phyloP scores from a whole-genome alignment of 2,888 invertebrate species.

The Zaprionus bogoriensis region DNA sequence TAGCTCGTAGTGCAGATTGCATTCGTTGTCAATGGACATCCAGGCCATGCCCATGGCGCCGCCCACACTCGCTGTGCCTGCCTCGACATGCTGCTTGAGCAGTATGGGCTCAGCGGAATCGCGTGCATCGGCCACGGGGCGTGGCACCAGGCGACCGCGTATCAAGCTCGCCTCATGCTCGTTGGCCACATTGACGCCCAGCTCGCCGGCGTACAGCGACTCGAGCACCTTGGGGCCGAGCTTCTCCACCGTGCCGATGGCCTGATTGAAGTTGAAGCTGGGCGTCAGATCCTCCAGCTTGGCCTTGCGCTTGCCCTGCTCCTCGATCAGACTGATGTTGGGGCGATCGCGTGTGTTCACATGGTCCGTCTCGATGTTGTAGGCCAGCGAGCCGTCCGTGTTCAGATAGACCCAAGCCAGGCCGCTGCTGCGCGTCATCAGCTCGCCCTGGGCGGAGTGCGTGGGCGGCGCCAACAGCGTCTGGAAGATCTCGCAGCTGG shows the following conservation, averaged over 20 bases:
- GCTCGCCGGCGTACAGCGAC: constrained; percentile 91
- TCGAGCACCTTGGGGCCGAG: constrained; percentile 92
- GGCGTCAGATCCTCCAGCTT: constrained; percentile 90
- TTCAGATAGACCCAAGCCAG: constrained; percentile 91
- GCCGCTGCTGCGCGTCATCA: constrained; percentile 85
- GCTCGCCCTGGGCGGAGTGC: constrained; percentile 82
- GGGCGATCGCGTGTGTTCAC: constrained; percentile 85
- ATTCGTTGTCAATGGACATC: constrained; percentile 91
- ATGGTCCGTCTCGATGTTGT: constrained; percentile 89
- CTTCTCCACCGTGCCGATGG: constrained; percentile 89
- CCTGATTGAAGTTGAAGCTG: constrained; percentile 85
- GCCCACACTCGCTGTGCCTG: constrained; percentile 66
- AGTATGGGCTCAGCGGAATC: constrained; percentile 88
- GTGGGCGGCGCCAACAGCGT: constrained; percentile 86
- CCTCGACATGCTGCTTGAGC: constrained; percentile 84
- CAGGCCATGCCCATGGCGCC: constrained; percentile 89
- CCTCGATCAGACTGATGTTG: constrained; percentile 88
- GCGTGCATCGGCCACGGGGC: constrained; percentile 89
- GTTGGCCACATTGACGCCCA: constrained; percentile 89
- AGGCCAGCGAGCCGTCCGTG: constrained; percentile 90
- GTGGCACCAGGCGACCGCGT: constrained; percentile 87
- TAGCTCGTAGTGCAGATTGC: constrained; percentile 91
- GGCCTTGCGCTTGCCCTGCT: constrained; percentile 87
- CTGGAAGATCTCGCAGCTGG: constrained; percentile 92
- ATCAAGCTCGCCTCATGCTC: constrained; percentile 85